A percentile compares a stretch with the other conserved stretches of the same genome.
phyloP scores from a whole-genome alignment of 2,797 vertebrate species.

The Micromesistius poutassou region DNA sequence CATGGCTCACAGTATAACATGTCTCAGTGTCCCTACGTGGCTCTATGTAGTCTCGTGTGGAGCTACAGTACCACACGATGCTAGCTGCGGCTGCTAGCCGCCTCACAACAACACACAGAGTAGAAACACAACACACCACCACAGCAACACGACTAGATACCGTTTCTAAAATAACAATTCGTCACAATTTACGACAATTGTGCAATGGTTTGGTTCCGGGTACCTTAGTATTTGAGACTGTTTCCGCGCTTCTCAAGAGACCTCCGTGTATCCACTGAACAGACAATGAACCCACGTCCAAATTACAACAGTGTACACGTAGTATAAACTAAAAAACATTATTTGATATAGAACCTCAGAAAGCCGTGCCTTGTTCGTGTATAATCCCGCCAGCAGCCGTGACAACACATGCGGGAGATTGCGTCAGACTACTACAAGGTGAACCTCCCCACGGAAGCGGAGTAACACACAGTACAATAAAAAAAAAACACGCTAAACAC shows the following conservation, averaged over 20 bases:
- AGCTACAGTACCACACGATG: constrained; percentile 34
- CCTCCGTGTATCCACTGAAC: not conserved
- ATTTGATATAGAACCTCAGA: not conserved
- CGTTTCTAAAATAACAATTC: not conserved
- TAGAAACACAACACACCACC: too few relatives aligned
- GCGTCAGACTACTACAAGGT: not conserved
- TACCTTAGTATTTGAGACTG: not conserved
- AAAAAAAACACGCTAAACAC: not conserved
- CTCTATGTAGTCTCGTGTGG: not conserved
- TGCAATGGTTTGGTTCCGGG: not conserved
- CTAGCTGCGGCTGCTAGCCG: not conserved
- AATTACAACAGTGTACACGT: not conserved
- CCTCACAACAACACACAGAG: not conserved
- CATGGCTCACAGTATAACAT: too few relatives aligned
- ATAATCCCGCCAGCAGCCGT: too few relatives aligned
- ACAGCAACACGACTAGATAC: not conserved
- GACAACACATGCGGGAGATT: not conserved
- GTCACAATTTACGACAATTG: not conserved
- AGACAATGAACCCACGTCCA: not conserved
- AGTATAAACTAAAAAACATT: not conserved
- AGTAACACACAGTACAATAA: not conserved
- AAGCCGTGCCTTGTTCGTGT: not conserved
- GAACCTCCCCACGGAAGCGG: not conserved
- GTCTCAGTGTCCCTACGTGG: not conserved
- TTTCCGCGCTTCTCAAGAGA: not conserved